Evolutionary conservation across 92 coral and sea anemone species (phyloP).

Genomic region (Siderastrea siderea): DNA sequence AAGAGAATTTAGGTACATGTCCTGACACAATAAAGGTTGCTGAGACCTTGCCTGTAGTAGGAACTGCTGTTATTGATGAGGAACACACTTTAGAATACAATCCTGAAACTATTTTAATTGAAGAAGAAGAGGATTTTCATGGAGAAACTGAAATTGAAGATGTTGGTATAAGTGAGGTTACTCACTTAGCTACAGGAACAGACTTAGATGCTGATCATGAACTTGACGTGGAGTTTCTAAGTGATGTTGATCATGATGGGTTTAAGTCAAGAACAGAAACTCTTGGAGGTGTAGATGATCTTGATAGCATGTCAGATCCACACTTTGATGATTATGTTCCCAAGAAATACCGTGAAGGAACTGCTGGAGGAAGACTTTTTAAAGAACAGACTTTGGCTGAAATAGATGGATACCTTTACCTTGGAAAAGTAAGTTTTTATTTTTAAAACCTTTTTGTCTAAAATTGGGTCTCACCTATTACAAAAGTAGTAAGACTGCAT

Average conservation of each 20-base stretch:
- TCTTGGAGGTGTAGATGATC: neutral
- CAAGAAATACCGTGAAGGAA: conserved; percentile 74
- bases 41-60: neutral
- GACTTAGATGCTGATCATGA: neutral
- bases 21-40: neutral
- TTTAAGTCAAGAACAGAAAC: neutral
- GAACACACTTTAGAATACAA: conserved; percentile 13
- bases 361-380: conserved; percentile 83
- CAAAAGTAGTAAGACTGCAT: no score
- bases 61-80: neutral
- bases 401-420: conserved; percentile 90
- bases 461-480: no score
- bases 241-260: neutral
- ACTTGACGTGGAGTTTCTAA: neutral
- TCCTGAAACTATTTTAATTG: conserved; percentile 27
- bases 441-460: no score
- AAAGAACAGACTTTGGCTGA: conserved; percentile 93
- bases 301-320: neutral
- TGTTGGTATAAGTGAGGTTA: neutral
- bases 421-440: conserved; percentile 81
- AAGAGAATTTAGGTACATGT: neutral
- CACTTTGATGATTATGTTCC: conserved; percentile 1
- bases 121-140: conserved; percentile 25
- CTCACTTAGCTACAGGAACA: neutral
- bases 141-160: neutral